Conservation (phyloP, 2,888 invertebrate genomes). For the Drosophila meridionalis region DNA sequence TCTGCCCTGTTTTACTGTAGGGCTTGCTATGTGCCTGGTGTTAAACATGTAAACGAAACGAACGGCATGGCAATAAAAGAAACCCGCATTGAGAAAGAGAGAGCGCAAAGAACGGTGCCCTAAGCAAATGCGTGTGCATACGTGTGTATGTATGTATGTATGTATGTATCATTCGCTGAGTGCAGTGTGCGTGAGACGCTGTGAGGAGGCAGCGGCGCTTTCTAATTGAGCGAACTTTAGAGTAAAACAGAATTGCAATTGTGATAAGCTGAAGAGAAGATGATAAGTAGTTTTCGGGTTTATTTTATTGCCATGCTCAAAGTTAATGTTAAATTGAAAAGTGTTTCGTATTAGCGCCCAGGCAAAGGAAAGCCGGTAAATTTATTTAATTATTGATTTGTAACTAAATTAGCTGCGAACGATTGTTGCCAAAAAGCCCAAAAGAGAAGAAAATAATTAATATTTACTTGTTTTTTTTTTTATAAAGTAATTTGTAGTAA, state of each 20-base stretch:
- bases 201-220: not conserved
- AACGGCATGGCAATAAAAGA: constrained; percentile 39
- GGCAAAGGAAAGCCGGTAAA: constrained; percentile 17
- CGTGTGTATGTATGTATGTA: not conserved
- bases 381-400: constrained; percentile 28
- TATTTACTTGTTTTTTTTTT: constrained; percentile 48
- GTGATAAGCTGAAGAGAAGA: constrained; percentile 45
- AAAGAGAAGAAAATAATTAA: constrained; percentile 43
- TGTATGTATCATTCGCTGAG: constrained; percentile 9
- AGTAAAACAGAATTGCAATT: constrained; percentile 42
- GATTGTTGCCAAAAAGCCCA: constrained; percentile 55
- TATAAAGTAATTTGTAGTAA: constrained; percentile 59
- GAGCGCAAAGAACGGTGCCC: not conserved
- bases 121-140: constrained; percentile 3
- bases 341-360: constrained; percentile 23
- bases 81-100: not conserved
- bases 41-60: constrained; percentile 18
- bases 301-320: constrained; percentile 33
- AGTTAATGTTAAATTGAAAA: constrained; percentile 5
- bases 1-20: constrained; percentile 20
- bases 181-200: constrained; percentile 21
- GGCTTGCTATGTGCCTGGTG: constrained; percentile 33
- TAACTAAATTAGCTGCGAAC: constrained; percentile 52
- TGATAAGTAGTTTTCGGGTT: constrained; percentile 16
- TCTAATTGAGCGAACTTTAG: not conserved